Conservation (phyloP, 2,888 invertebrate species). For the Microlaimidae sp. region DNA sequence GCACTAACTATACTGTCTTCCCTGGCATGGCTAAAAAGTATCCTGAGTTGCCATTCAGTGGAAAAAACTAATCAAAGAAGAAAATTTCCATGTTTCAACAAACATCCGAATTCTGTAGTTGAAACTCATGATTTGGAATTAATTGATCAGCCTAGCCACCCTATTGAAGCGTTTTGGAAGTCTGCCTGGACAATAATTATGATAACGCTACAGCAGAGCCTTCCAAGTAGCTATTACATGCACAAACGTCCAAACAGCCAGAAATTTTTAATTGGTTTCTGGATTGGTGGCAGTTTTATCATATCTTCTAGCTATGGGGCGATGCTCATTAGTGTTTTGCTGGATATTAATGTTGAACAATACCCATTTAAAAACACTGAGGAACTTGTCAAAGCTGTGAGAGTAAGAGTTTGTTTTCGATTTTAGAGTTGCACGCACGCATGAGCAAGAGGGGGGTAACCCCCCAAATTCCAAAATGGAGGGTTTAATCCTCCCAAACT, state of each 20-base stretch:
- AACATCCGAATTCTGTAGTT: too few relatives aligned
- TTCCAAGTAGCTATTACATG: neutral
- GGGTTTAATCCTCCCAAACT: too few relatives aligned
- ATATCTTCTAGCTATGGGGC: neutral
- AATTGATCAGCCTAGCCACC: too few relatives aligned
- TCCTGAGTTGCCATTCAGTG: neutral
- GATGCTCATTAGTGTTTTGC: neutral
- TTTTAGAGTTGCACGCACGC: too few relatives aligned
- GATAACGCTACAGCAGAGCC: neutral
- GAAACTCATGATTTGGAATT: too few relatives aligned
- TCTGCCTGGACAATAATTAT: neutral
- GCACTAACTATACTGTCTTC: neutral
- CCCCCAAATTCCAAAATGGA: too few relatives aligned
- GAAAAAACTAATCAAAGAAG: too few relatives aligned
- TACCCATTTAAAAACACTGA: neutral
- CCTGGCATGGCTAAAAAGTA: too few relatives aligned
- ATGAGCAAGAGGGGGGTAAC: too few relatives aligned
- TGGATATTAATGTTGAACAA: neutral
- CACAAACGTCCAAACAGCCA: neutral
- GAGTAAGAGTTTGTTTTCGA: too few relatives aligned
- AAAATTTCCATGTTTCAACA: neutral
- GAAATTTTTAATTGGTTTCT: neutral
- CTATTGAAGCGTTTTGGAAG: too few relatives aligned
- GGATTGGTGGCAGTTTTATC: neutral
- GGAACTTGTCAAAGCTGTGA: neutral